phyloP scores from a whole-genome alignment of 2,797 vertebrate species.

The Pogonophryne albipinna region DNA sequence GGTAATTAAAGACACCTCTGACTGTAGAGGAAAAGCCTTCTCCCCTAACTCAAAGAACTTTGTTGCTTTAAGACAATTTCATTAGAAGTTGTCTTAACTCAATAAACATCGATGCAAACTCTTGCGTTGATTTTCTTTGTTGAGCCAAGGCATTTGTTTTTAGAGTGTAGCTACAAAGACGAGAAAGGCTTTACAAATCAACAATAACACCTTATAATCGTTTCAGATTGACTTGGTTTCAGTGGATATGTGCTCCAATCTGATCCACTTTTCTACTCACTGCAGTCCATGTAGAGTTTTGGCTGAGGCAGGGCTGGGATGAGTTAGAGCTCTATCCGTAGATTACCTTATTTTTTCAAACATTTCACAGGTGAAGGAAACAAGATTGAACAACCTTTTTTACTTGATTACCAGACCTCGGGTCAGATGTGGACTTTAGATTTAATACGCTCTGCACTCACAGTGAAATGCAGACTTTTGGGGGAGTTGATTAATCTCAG shows the following conservation, averaged over 20 bases:
- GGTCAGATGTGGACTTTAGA: conserved; percentile 38
- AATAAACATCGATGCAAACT: too few species aligned
- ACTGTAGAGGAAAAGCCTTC: too few species aligned
- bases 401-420: conserved; percentile 52
- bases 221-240: not conserved
- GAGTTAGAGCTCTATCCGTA: conserved; percentile 24
- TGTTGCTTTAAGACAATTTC: too few species aligned
- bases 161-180: conserved; percentile 3
- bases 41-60: too few species aligned
- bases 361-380: conserved; percentile 40
- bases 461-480: conserved; percentile 2
- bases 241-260: not conserved
- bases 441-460: conserved; percentile 36
- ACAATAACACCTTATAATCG: not conserved
- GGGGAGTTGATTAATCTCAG: conserved; percentile 37
- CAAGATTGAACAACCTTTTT: conserved; percentile 45
- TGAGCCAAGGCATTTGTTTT: too few species aligned
- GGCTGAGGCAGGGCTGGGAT: conserved; percentile 21
- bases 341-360: conserved; percentile 46
- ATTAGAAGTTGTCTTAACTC: too few species aligned
- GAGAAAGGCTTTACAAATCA: conserved; percentile 5
- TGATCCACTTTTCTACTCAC: conserved; percentile 11
- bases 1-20: too few species aligned
- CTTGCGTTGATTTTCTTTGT: too few species aligned
- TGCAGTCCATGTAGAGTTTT: not conserved